Base-by-base conservation (phyloP, 2,113 vertebrate genomes). In the Mustelus asterias region DNA sequence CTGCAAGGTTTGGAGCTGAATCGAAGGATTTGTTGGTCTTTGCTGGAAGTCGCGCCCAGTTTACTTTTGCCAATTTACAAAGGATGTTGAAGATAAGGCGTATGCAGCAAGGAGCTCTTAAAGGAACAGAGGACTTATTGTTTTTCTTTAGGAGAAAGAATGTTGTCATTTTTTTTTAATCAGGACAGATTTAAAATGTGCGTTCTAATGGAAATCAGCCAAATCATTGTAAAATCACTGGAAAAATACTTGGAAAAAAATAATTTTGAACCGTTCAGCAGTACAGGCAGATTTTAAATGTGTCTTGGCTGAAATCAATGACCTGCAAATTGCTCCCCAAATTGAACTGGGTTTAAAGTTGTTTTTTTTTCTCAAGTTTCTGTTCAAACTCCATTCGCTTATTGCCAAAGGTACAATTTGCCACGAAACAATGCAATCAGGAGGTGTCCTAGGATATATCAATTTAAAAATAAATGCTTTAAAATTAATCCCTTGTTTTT, bases 41-140 rank as follows among this genome's bases (percentile, higher is more conserved):
- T 60, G 24, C 88, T 90, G 33, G 88, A 90, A 60, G 60, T 63
- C 60, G n/a, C 60, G n/a, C 89, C 89, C 63, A 44, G 89, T n/a
- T 65, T 65, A 93, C 33, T 93, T n/a, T n/a, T 93, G 89, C 89
- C 60, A 93, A 93, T 65, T 93, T 65, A 65, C 89, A 93, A 93
- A 65, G 89, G 88, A 60, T 90, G 54, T 90, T 90, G 88, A 44
- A 93, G 89, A 63, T 93, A 93, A 93, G 63, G 20, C 65, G 8
- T 18, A 8, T 63, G 63, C 63, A 93, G 89, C 33, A 63, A 63
- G 60, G 20, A 18, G 18, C 33, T 37, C 60, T 65, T 93, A 93
- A 93, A 93, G 58, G 58, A 92, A 92, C 33, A 92, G 89, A 65
- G 60, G n/a, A 9, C 63, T 65, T 93, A 93, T 65, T 93, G 89